Evolutionary conservation across 2,113 vertebrate species (phyloP), one percentile per base, ranked within the genome.

Genomic region (Tragelaphus imberbis): DNA sequence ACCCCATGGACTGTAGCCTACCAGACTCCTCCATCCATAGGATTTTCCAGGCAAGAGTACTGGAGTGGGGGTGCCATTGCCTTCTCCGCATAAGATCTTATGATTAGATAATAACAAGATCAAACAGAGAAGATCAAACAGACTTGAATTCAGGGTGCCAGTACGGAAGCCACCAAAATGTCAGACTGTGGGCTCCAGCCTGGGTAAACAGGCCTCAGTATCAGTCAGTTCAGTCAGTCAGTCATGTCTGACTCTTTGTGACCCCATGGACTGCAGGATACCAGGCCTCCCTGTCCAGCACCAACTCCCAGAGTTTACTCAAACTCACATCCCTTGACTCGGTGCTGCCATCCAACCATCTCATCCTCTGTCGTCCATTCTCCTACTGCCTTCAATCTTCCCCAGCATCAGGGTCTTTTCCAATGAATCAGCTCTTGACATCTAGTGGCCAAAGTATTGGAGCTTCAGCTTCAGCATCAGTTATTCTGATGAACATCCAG

Each of bases 221-320:
- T 23, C n/a, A 71, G 68, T 11, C 19, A 71, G 68, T 23, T 36
- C 65, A 71, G n/a, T 71, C 19, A 5, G 5, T 71, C 68, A 40
- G 19, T 40, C 0, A 0, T 23, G n/a, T 40, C 10, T 23, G 68
- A 71, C 19, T 23, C n/a, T 68, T 19, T 71, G 68, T 0, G 0
- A 71, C n/a, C 5, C 68, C 68, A 40, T 6, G n/a, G 68, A 71
- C 19, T 40, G 19, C n/a, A 71, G 68, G 9, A 23, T 1, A 2
- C n/a, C 68, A 40, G 68, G 5, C n/a, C 19, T 71, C n/a, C n/a
- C 19, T 71, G 19, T 71, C n/a, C 19, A 23, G 23, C 19, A 71
- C 19, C 68, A 71, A 40, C 19, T 40, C n/a, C n/a, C 2, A 0
- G 21, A 71, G 68, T 21, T 71, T 36, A 3, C n/a, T 40, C n/a